These are phyloP conservation scores for Caenorhabditis virilis DNA, from an alignment of 2,888 invertebrate genomes.

Conservation along the genomic window DNA sequence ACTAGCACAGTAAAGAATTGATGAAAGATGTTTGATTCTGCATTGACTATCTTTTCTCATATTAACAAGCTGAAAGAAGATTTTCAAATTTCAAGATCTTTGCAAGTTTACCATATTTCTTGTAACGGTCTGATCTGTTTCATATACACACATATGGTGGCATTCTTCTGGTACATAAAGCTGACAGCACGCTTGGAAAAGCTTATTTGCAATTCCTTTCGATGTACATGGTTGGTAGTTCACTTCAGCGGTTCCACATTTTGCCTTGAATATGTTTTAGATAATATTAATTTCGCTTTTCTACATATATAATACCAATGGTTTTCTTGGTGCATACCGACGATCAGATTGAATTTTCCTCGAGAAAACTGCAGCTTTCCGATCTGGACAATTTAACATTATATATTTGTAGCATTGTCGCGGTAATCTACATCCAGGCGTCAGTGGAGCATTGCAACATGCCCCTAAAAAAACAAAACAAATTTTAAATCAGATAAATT, in stretches of 20 bases:
- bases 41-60: constrained; percentile 55
- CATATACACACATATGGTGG: constrained; percentile 63
- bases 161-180: constrained; percentile 64
- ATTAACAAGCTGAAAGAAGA: constrained; percentile 52
- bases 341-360: constrained; percentile 30
- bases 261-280: constrained; percentile 40
- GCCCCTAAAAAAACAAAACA: constrained; percentile 13
- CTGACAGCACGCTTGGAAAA: constrained; percentile 62
- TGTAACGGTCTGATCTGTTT: constrained; percentile 62
- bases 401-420: constrained; percentile 43
- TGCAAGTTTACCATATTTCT: constrained; percentile 49
- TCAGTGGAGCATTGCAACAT: constrained; percentile 39
- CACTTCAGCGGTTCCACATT: constrained; percentile 63
- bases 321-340: constrained; percentile 34
- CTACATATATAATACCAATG: constrained; percentile 15
- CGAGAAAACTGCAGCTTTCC: constrained; percentile 35
- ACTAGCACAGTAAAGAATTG: constrained; percentile 66
- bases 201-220: constrained; percentile 62
- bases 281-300: not conserved
- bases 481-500: not conserved
- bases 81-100: constrained; percentile 2
- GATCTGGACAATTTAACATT: constrained; percentile 42
- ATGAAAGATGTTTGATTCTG: constrained; percentile 60
- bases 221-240: constrained; percentile 64
- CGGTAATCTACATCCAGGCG: constrained; percentile 35